Evolutionary conservation across 2,113 vertebrate species (phyloP), one percentile per base, ranked within the genome.

Genomic region (Myxocyprinus asiaticus): DNA sequence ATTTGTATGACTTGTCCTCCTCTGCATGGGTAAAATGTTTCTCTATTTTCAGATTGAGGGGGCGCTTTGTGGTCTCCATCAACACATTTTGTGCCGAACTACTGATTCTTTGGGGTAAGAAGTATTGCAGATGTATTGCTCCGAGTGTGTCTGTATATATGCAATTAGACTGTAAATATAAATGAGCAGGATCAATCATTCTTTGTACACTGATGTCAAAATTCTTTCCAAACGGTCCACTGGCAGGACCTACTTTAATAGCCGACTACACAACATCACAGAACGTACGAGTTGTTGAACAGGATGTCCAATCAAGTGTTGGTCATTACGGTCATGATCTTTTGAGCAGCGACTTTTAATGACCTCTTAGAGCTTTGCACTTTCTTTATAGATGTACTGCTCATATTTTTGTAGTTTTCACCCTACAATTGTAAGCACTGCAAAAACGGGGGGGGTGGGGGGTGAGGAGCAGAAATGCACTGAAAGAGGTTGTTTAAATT

Each of bases 201-300:
- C 50, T 79, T 79, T 73, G 83, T 82, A 82, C 83, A 74, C 80
- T 80, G 83, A 84, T 84, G 80, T 84, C 83, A 74, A 77, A 33
- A 76, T 73, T 82, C 47, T 77, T 81, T 81, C 69, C 58, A 68
- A 71, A 55, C 44, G 12, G 73, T 70, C 61, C 42, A 73, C 44
- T 64, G 67, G 78, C 78, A 22, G 33, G 59, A 79, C 50, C n/a
- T 76, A 53, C 64, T 67, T 81, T 68, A 51, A 42, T 47, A 59
- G 59, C 44, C 12, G 62, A 65, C 74, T 63, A 42, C 11, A 33
- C 61, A 63, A 63, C 61, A 42, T 63, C 61, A 63, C 61, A 7
- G 11, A 63, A 42, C 8, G 61, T 62, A 22, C 14, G 33, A 67
- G 81, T 79, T 0, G 33, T 44, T 8, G 43, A 77, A 76, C 59